A percentile compares a stretch with the other conserved stretches of the same genome.
Evolutionary conservation across 1,140 invertebrate species (phyloP).

Genomic region (Listronotus bonariensis): DNA sequence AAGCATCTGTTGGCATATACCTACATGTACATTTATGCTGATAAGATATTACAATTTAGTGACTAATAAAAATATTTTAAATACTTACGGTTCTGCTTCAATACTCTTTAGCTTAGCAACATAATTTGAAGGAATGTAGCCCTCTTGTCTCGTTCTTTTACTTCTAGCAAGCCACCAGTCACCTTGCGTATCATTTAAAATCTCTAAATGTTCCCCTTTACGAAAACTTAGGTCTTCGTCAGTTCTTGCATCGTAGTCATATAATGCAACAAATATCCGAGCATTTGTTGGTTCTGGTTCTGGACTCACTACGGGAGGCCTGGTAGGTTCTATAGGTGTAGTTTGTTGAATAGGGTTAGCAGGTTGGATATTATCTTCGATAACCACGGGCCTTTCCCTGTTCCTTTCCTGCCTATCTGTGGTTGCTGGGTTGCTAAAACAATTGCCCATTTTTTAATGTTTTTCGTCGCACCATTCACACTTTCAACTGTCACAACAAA

Average conservation of each 20-base stretch:
- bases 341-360: slow-evolving; percentile 64
- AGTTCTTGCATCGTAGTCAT: slow-evolving; percentile 98
- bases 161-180: slow-evolving; percentile 99
- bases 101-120: slow-evolving; percentile 98
- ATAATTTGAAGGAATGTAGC: slow-evolving; percentile 99
- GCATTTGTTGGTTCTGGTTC: slow-evolving; percentile 69
- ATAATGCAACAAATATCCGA: slow-evolving; percentile 95
- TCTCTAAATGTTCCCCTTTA: slow-evolving; percentile 97
- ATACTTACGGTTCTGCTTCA: slow-evolving; percentile 97
- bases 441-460: slow-evolving; percentile 69
- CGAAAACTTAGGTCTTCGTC: slow-evolving; percentile 98
- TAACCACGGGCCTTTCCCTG: slow-evolving; percentile 52
- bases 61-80: too few relatives aligned
- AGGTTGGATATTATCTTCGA: slow-evolving; percentile 63
- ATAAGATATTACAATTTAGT: too few relatives aligned
- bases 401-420: slow-evolving; percentile 68
- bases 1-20: too few relatives aligned
- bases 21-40: too few relatives aligned
- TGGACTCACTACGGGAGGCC: slow-evolving; percentile 63
- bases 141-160: slow-evolving; percentile 92
- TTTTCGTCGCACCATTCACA: slow-evolving; percentile 24
- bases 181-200: slow-evolving; percentile 95
- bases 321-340: slow-evolving; percentile 67
- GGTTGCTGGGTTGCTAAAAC: slow-evolving; percentile 70
- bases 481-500: slow-evolving; percentile 41